A percentile compares a stretch with the other conserved stretches of the same genome.
These are phyloP conservation scores for Heliocidaris tuberculata DNA, from an alignment of 35 echinoderm and acorn worm species.

Conservation along the genomic window DNA sequence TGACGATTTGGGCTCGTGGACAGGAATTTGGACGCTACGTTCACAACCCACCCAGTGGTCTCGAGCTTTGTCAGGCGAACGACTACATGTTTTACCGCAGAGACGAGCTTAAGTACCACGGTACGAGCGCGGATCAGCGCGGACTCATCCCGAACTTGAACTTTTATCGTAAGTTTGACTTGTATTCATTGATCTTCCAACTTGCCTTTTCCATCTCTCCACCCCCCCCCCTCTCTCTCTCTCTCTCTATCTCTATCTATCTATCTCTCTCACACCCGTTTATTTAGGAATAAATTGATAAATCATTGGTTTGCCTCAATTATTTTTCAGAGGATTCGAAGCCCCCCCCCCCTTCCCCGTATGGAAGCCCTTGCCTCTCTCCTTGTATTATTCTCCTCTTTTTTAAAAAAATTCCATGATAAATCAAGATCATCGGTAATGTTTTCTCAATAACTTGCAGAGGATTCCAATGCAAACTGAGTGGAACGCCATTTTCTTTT, in stretches of 20 bases:
- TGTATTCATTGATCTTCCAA: neutral
- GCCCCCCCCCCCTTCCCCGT: too few species aligned
- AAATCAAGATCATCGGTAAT: neutral
- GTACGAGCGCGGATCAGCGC: conserved; percentile 58
- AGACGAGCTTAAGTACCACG: conserved; percentile 90
- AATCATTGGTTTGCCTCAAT: too few species aligned
- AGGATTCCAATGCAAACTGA: conserved; percentile 23
- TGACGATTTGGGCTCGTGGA: conserved; percentile 82
- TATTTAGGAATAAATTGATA: too few species aligned
- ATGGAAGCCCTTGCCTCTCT: too few species aligned
- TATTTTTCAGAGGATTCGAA: too few species aligned
- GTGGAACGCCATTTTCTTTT: neutral
- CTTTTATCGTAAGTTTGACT: conserved; percentile 72
- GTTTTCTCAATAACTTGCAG: neutral
- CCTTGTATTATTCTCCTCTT: too few species aligned
- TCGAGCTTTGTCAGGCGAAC: conserved; percentile 67
- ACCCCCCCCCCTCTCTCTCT: too few species aligned
- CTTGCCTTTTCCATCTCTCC: neutral
- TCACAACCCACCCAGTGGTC: conserved; percentile 67
- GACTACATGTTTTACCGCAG: conserved; percentile 70
- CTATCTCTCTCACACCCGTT: too few species aligned
- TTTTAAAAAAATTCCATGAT: too few species aligned
- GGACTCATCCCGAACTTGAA: conserved; percentile 61
- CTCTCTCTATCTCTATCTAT: too few species aligned
- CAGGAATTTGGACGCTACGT: conserved; percentile 76